These are phyloP conservation scores for Deroplatys truncata DNA, from an alignment of 2,888 invertebrate genomes.

Conservation along the genomic window DNA sequence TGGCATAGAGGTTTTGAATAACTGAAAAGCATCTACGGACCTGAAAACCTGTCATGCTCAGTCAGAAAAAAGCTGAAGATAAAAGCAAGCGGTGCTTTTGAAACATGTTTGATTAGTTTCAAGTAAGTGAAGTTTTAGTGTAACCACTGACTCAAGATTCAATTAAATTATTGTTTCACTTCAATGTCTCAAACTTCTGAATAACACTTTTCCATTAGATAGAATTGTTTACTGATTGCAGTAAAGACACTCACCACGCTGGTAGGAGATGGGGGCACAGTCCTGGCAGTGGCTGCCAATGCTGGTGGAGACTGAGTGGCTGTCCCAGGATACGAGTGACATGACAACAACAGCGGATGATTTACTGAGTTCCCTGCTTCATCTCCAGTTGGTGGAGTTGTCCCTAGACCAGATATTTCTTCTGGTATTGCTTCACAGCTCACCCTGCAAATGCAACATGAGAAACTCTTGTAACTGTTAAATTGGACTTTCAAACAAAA, in stretches of 20 bases:
- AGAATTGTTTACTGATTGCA: too few relatives aligned
- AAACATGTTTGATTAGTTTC: too few relatives aligned
- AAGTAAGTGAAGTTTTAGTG: too few relatives aligned
- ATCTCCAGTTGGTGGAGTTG: slow-evolving; percentile 60
- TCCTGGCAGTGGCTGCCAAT: slow-evolving; percentile 22
- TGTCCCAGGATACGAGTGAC: slow-evolving; percentile 50
- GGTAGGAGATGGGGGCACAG: slow-evolving; percentile 47
- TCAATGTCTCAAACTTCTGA: too few relatives aligned
- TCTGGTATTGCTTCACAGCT: slow-evolving; percentile 90
- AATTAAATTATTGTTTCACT: too few relatives aligned
- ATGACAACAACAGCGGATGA: slow-evolving; percentile 47
- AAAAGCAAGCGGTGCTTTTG: too few relatives aligned
- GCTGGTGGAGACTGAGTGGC: slow-evolving; percentile 1
- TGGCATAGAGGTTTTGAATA: too few relatives aligned
- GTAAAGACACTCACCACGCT: neutral
- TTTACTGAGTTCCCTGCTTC: slow-evolving; percentile 36
- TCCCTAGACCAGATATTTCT: slow-evolving; percentile 70
- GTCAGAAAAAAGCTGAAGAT: too few relatives aligned
- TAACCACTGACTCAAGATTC: too few relatives aligned
- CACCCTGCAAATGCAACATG: slow-evolving; percentile 54
- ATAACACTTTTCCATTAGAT: too few relatives aligned
- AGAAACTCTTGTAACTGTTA: neutral
- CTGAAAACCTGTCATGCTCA: too few relatives aligned
- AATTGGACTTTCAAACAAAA: neutral
- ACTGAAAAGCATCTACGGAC: too few relatives aligned